phyloP scores from a whole-genome alignment of 2,797 vertebrate genomes.

The Scomberomorus guttatus region DNA sequence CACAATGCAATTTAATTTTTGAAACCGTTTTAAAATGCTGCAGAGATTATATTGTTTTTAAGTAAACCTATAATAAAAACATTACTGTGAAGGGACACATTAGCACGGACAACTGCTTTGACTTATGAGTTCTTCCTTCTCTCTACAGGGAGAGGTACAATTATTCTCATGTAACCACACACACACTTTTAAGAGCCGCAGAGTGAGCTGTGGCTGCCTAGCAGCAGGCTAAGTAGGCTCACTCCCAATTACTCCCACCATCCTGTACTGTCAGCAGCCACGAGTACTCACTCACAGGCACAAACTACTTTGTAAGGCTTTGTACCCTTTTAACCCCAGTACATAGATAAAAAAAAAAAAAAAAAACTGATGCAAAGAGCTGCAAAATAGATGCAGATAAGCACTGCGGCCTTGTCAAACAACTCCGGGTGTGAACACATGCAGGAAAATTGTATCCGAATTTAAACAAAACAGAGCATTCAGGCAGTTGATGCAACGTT shows the following conservation, averaged over 20 bases:
- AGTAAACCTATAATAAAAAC: neutral
- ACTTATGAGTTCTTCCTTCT: slow-evolving; percentile 21
- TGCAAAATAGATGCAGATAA: slow-evolving; percentile 4
- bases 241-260: slow-evolving; percentile 63
- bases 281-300: slow-evolving; percentile 37
- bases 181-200: slow-evolving; percentile 15
- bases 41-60: neutral
- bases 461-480: slow-evolving; percentile 17
- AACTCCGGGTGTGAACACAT: neutral
- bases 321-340: no score
- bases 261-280: slow-evolving; percentile 51
- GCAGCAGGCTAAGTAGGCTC: slow-evolving; percentile 69
- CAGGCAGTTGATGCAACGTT: neutral
- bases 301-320: neutral
- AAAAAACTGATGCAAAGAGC: neutral
- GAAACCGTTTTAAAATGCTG: neutral
- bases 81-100: neutral
- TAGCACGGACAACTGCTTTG: slow-evolving; percentile 17
- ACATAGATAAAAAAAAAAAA: neutral
- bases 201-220: slow-evolving; percentile 70
- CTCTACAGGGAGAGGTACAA: slow-evolving; percentile 19
- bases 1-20: neutral
- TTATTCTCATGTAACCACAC: slow-evolving; percentile 17
- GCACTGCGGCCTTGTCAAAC: neutral
- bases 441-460: neutral